Conservation (phyloP, 2,888 invertebrate genomes). For the Lepidochrysops patricia region DNA sequence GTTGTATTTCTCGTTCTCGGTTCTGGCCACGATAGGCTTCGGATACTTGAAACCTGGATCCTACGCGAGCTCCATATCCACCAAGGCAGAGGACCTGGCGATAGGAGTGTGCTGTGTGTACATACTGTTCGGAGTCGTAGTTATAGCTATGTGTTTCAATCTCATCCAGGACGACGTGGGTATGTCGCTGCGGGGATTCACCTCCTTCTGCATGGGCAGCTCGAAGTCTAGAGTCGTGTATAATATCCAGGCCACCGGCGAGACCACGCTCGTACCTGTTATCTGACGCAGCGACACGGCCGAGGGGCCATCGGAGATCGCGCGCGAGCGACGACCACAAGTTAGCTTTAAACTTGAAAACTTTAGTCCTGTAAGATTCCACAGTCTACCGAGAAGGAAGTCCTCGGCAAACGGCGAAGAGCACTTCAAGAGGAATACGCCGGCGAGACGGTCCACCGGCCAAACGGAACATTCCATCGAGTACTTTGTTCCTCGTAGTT, state of each 20-base stretch:
- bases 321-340: constrained; percentile 42
- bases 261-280: constrained; percentile 64
- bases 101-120: constrained; percentile 86
- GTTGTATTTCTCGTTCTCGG: constrained; percentile 86
- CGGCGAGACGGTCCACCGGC: constrained; percentile 74
- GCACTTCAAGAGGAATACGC: constrained; percentile 78
- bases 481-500: constrained; percentile 88
- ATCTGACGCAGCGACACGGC: constrained; percentile 72
- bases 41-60: constrained; percentile 83
- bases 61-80: constrained; percentile 40
- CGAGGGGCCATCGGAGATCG: constrained; percentile 45
- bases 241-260: constrained; percentile 60
- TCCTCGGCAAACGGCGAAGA: constrained; percentile 47
- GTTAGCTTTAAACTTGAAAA: constrained; percentile 54
- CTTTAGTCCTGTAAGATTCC: constrained; percentile 65
- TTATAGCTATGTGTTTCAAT: constrained; percentile 91
- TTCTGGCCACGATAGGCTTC: constrained; percentile 87
- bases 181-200: constrained; percentile 33
- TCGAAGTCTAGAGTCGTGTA: constrained; percentile 51
- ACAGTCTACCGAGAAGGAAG: constrained; percentile 71
- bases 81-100: constrained; percentile 76
- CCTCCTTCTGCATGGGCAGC: constrained; percentile 40
- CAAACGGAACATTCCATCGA: constrained; percentile 80
- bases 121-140: constrained; percentile 87
- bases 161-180: constrained; percentile 85